These are phyloP conservation scores for Mercenaria mercenaria DNA, from an alignment of 1,140 invertebrate species.

Conservation along the genomic window DNA sequence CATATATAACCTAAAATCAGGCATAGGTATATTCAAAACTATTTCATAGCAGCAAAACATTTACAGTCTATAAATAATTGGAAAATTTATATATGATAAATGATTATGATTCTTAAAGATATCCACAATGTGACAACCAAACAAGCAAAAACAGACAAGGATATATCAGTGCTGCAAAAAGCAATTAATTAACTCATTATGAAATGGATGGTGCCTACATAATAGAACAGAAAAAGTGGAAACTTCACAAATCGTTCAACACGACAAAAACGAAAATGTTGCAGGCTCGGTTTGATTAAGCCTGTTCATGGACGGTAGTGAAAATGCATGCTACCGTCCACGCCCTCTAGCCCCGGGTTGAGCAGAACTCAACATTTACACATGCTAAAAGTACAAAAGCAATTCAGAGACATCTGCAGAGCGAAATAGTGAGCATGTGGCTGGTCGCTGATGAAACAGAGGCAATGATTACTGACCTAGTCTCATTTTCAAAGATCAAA, in stretches of 20 bases:
- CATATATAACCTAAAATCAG: too few species aligned
- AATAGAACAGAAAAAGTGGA: neutral
- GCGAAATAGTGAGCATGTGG: neutral
- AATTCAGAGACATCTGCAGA: neutral
- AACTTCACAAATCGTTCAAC: too few species aligned
- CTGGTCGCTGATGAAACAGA: neutral
- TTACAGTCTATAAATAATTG: too few species aligned
- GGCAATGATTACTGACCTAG: neutral
- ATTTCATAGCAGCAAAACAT: too few species aligned
- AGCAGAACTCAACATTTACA: too few species aligned
- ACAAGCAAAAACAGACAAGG: neutral
- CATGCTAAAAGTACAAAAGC: too few species aligned
- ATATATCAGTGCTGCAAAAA: neutral
- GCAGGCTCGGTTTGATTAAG: neutral
- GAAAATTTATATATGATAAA: too few species aligned
- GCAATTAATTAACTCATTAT: neutral
- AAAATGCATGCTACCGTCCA: too few species aligned
- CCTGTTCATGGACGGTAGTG: too few species aligned
- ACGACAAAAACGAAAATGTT: neutral
- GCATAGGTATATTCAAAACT: too few species aligned
- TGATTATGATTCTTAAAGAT: slow-evolving; percentile 4
- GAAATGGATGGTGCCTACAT: neutral
- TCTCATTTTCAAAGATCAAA: neutral
- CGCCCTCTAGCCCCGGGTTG: too few species aligned
- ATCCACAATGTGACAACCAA: neutral